Evolutionary conservation across 2,797 vertebrate genomes (phyloP), one percentile per base, ranked within the genome.

Genomic region (Cheirogaleus major): DNA sequence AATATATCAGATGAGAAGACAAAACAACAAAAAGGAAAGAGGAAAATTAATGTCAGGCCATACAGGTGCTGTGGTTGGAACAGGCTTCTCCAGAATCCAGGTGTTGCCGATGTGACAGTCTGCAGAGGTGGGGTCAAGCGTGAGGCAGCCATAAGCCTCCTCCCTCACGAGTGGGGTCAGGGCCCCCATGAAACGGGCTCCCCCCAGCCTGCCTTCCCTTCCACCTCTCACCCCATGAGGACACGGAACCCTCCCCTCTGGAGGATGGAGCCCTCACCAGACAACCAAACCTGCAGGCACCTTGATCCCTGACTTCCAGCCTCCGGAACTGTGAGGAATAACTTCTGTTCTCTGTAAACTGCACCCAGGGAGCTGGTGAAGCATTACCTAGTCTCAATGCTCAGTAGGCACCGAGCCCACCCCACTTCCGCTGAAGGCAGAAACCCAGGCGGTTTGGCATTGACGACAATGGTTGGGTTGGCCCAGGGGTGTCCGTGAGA

Each of bases 31-130:
- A 48, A 7, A 4, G 20, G 25, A 15, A 13, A 23, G 13, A 17
- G 52, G 52, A 6, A 59, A 55, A 27, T 1, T 2, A 13, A 3
- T 0, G 1, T 4, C 2, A 15, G 18, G 59, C 10, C 12, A 43
- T 0, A 0, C 0, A 12, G 78, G 17, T 30, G 35, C 55, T 59
- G 9, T 11, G 25, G 55, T 43, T 12, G 38, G 35, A 57, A 11
- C 15, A 14, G 76, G 55, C 45, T 10, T 32, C 52, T 55, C 52
- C 52, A 15, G 25, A 73, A 27, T 30, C 25, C 70, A 17, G 13
- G 38, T 43, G 12, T 27, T 27, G 70, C 70, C 6, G 7, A 27
- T 6, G 25, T 59, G 78, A 7, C 0, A 1, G 25, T 30, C 18
- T 13, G 18, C 2, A 17, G 5, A 43, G 0, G 35, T 18, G 3